Evolutionary conservation across 2,113 vertebrate species (phyloP).

Genomic region (Myodes glareolus): DNA sequence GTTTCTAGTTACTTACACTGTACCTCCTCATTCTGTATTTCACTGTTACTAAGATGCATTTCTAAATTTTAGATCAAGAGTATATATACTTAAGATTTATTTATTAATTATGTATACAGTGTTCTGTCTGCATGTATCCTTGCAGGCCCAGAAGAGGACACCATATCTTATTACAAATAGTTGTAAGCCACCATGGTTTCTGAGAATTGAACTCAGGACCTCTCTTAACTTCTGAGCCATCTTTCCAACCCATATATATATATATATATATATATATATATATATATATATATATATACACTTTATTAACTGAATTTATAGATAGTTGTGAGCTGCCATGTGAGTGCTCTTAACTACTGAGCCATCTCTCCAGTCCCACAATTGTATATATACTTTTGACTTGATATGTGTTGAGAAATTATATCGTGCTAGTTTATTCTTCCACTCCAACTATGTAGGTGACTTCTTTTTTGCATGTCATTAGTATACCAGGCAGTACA

Average conservation of each 20-base stretch:
- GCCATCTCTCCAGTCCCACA: neutral
- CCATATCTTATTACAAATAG: too few relatives aligned
- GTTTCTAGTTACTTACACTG: neutral
- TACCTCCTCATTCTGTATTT: neutral
- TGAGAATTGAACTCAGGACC: neutral
- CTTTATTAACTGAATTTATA: neutral
- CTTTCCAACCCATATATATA: neutral
- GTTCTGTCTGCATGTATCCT: neutral
- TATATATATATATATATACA: neutral
- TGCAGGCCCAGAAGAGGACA: too few relatives aligned
- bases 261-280: neutral
- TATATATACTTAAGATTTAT: neutral
- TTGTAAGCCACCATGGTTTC: neutral
- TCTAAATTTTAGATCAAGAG: neutral
- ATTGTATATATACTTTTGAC: neutral
- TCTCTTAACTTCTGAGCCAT: neutral
- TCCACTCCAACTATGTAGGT: neutral
- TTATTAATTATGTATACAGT: neutral
- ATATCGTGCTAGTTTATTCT: neutral
- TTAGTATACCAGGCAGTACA: neutral
- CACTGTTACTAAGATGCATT: constrained; percentile 9
- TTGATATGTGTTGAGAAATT: neutral
- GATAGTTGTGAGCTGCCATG: too few relatives aligned
- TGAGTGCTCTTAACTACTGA: neutral
- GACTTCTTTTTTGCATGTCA: neutral